Percentiles rank a stretch among this genome's conserved stretches.
Conservation (phyloP, 2,797 vertebrate species). For the Todus mexicanus region DNA sequence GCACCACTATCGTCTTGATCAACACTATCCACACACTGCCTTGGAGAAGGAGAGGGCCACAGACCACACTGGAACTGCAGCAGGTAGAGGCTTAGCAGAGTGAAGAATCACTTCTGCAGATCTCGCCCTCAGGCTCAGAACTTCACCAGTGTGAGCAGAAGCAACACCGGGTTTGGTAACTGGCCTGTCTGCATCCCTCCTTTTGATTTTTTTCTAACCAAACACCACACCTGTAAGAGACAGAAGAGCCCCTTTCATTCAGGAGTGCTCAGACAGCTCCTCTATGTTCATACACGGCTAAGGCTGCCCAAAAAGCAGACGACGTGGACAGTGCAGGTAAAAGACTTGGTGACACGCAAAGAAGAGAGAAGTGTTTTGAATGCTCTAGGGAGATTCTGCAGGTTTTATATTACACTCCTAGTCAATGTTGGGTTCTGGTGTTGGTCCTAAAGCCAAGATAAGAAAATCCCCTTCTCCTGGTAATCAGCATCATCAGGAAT, state of each 20-base stretch:
- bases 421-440: neutral
- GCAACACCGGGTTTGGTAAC: neutral
- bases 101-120: neutral
- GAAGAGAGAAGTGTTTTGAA: neutral
- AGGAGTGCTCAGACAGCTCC: neutral
- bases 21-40: neutral
- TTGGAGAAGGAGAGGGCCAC: neutral
- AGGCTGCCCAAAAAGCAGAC: neutral
- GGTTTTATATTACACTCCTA: neutral
- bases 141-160: neutral
- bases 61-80: neutral
- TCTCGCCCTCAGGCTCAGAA: neutral
- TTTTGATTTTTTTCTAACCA: neutral
- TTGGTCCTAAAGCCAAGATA: neutral
- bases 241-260: neutral
- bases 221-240: neutral
- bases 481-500: neutral
- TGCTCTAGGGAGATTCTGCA: neutral
- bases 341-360: rapidly evolving
- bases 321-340: neutral
- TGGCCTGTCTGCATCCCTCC: neutral
- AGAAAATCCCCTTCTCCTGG: neutral
- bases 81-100: neutral
- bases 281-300: neutral
- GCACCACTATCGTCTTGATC: neutral